Evolutionary conservation across 2,797 vertebrate species (phyloP).

Genomic region (Leontopithecus rosalia): DNA sequence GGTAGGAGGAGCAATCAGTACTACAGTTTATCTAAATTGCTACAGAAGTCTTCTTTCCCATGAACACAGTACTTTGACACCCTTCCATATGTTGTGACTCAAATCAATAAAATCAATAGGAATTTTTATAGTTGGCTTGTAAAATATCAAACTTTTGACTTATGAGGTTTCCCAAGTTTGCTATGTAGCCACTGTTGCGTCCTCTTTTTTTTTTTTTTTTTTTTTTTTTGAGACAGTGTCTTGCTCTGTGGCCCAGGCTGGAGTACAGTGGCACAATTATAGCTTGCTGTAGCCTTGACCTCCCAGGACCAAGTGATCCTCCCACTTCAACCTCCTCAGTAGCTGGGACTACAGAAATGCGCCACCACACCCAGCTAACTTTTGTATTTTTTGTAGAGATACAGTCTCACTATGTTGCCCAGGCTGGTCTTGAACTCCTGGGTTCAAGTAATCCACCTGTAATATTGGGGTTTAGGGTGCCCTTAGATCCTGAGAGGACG

Average conservation of each 20-base stretch:
- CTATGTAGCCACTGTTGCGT: not conserved
- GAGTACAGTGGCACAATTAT: not conserved
- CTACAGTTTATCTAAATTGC: not conserved
- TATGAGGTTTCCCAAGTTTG: not conserved
- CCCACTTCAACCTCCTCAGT: not conserved
- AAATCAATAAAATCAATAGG: not conserved
- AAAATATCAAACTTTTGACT: not conserved
- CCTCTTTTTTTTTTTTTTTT: too few species aligned
- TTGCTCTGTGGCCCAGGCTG: not conserved
- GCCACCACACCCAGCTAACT: not conserved
- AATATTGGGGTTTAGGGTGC: too few species aligned
- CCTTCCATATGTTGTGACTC: not conserved
- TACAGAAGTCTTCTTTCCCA: not conserved
- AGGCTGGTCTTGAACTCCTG: not conserved
- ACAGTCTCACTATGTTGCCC: not conserved
- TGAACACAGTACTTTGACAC: not conserved
- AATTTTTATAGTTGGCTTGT: not conserved
- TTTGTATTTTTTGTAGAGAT: not conserved
- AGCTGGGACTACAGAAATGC: not conserved
- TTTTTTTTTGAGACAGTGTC: not conserved
- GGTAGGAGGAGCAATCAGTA: not conserved
- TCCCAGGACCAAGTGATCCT: not conserved
- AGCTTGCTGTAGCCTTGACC: not conserved
- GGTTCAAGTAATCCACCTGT: not conserved
- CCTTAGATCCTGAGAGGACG: too few species aligned